Conservation (phyloP, 2,797 vertebrate species). For the Hemibagrus guttatus region DNA sequence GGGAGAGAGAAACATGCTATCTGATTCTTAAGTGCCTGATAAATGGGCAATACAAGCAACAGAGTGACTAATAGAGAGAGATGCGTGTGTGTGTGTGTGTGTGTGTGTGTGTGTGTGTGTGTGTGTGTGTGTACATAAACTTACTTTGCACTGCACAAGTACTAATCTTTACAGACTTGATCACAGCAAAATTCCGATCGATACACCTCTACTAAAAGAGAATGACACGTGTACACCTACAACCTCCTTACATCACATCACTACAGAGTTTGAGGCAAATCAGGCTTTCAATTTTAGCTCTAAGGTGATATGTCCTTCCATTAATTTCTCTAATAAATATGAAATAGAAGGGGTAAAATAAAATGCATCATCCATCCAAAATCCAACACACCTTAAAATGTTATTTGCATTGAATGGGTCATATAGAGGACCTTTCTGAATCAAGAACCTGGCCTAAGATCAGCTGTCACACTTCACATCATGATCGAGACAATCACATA, state of each 20-base stretch:
- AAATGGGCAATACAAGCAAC: slow-evolving; percentile 66
- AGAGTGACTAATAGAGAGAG: slow-evolving; percentile 46
- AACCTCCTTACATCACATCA: background rate
- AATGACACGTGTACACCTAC: background rate
- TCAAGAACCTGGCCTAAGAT: slow-evolving; percentile 18
- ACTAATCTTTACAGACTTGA: slow-evolving; percentile 31
- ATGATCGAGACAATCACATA: slow-evolving; percentile 8
- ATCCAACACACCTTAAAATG: slow-evolving; percentile 34
- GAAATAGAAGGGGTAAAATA: slow-evolving; percentile 2
- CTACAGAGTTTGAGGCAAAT: background rate
- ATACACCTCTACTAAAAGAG: slow-evolving; percentile 10
- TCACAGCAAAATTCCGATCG: slow-evolving; percentile 21
- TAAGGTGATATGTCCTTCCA: background rate
- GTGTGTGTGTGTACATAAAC: background rate
- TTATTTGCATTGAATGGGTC: slow-evolving; percentile 22
- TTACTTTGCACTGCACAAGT: slow-evolving; percentile 13
- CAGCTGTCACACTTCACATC: slow-evolving; percentile 27
- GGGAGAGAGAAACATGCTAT: slow-evolving; percentile 64
- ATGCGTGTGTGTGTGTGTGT: background rate
- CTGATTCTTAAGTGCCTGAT: slow-evolving; percentile 42
- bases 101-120: slow-evolving; percentile 4
- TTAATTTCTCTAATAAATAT: background rate
- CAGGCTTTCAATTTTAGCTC: background rate
- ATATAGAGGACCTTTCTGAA: background rate
- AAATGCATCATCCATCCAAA: slow-evolving; percentile 25